These are phyloP conservation scores for Notoglanidium macrostoma DNA, from an alignment of 2,797 vertebrate species.

Conservation along the genomic window DNA sequence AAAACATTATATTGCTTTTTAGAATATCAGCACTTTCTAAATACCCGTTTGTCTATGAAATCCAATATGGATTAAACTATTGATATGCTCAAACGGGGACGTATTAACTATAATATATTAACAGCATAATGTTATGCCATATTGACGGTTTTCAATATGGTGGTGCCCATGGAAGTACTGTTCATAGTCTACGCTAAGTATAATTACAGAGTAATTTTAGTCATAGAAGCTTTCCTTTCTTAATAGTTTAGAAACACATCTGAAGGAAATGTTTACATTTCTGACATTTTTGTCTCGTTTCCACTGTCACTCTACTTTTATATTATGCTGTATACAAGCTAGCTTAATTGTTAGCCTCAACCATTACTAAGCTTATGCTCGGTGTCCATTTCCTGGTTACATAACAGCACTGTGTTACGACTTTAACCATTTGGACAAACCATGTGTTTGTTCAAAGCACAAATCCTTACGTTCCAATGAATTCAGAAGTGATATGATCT, in stretches of 20 bases:
- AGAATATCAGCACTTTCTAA: constrained; percentile 4
- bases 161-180: neutral
- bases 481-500: neutral
- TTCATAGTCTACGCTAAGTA: neutral
- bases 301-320: neutral
- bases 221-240: neutral
- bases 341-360: neutral
- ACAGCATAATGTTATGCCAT: neutral
- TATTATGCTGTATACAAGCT: neutral
- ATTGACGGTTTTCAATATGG: neutral
- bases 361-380: neutral
- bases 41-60: constrained; percentile 3
- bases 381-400: neutral
- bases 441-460: neutral
- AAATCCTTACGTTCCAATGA: neutral
- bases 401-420: neutral
- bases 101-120: neutral
- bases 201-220: neutral
- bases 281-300: neutral
- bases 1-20: constrained; percentile 1
- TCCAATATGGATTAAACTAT: neutral
- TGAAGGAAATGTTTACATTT: neutral
- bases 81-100: neutral
- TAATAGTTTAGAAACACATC: neutral
- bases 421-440: neutral